These are phyloP conservation scores for Campoletis sonorensis DNA, from an alignment of 1,140 invertebrate species.

Conservation along the genomic window DNA sequence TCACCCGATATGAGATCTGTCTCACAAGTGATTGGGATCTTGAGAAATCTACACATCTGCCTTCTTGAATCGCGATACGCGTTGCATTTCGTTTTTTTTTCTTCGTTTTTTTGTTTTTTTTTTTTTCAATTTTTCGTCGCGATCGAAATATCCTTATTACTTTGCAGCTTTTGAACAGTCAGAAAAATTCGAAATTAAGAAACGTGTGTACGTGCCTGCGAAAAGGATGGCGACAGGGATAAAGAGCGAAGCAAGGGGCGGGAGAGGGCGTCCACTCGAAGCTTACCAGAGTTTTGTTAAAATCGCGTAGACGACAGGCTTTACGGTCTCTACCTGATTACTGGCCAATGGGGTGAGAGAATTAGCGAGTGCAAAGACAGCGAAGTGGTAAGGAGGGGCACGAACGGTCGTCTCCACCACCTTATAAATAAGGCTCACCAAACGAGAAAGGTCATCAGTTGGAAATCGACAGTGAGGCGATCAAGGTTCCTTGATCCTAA, in stretches of 20 bases:
- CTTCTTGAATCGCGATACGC: background rate
- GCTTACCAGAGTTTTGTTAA: constrained; percentile 43
- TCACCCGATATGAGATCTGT: background rate
- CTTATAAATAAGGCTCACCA: constrained; percentile 49
- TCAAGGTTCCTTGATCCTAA: background rate
- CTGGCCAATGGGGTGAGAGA: constrained; percentile 39
- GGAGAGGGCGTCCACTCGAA: background rate
- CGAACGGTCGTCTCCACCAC: background rate
- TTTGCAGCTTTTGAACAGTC: background rate
- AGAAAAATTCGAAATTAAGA: constrained; percentile 1
- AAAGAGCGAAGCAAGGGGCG: background rate
- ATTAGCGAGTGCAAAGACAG: constrained; percentile 3
- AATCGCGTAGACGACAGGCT: constrained; percentile 33
- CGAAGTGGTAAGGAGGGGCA: constrained; percentile 13
- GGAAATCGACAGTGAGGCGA: constrained; percentile 33
- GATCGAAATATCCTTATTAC: background rate
- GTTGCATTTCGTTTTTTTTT: constrained; percentile 9
- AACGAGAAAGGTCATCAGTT: constrained; percentile 49
- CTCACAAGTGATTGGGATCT: constrained; percentile 22
- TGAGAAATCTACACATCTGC: constrained; percentile 1
- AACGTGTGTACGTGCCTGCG: background rate
- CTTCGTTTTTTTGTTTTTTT: background rate
- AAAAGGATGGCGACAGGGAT: background rate
- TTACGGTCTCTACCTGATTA: constrained; percentile 38
- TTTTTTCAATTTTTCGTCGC: background rate